Conservation (phyloP, 2,888 invertebrate genomes). For the Rhaphigaster nebulosa region DNA sequence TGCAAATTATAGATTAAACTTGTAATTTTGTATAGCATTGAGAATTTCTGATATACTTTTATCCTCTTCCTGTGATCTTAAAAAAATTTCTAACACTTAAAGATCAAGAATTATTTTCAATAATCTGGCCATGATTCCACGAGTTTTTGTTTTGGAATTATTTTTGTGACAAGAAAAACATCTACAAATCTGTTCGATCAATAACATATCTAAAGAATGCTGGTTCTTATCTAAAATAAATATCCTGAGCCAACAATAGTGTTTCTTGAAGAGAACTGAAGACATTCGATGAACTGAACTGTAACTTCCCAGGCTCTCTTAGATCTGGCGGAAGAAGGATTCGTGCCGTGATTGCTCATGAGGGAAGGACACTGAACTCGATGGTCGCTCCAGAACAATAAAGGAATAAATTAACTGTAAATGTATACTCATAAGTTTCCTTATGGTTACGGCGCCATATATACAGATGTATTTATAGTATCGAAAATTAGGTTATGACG, state of each 20-base stretch:
- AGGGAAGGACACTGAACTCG: constrained; percentile 15
- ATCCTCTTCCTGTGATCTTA: neutral
- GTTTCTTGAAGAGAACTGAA: neutral
- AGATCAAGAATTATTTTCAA: neutral
- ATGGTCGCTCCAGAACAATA: neutral
- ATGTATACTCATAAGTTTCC: too few relatives aligned
- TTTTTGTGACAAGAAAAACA: too few relatives aligned
- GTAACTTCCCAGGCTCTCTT: neutral
- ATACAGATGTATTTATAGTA: neutral
- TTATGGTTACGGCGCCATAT: neutral
- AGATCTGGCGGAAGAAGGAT: constrained; percentile 24
- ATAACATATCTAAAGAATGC: too few relatives aligned
- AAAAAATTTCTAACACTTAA: neutral
- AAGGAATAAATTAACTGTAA: constrained; percentile 46
- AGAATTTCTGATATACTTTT: too few relatives aligned
- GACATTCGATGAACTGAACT: neutral
- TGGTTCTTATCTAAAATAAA: neutral
- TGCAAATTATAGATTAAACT: too few relatives aligned
- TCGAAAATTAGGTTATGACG: too few relatives aligned
- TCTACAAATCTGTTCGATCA: too few relatives aligned
- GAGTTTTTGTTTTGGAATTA: neutral
- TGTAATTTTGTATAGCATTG: too few relatives aligned
- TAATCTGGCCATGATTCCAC: neutral
- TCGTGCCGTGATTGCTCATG: neutral
- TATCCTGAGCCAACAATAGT: neutral